A percentile compares a stretch with the other conserved stretches of the same genome.
phyloP scores from a whole-genome alignment of 2,888 invertebrate species.

The Gryllus longicercus region DNA sequence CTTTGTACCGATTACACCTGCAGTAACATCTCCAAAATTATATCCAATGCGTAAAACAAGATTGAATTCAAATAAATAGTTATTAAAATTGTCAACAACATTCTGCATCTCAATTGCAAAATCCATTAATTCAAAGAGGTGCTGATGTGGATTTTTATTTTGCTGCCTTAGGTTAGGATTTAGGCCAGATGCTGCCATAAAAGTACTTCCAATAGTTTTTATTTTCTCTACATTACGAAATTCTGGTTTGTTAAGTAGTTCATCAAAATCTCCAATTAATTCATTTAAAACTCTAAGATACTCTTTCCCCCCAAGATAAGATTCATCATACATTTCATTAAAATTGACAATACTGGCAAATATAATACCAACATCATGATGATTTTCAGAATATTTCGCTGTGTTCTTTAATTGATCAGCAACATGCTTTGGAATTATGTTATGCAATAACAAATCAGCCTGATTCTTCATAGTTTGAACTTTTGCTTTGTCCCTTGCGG shows the following conservation, averaged over 20 bases:
- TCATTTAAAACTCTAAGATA: slow-evolving; percentile 93
- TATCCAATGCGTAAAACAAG: slow-evolving; percentile 82
- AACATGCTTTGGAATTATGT: slow-evolving; percentile 94
- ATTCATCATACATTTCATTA: slow-evolving; percentile 96
- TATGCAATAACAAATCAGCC: slow-evolving; percentile 93
- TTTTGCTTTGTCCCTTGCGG: slow-evolving; percentile 80
- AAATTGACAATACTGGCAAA: slow-evolving; percentile 97
- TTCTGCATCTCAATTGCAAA: slow-evolving; percentile 90
- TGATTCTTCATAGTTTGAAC: slow-evolving; percentile 93
- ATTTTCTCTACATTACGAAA: slow-evolving; percentile 93
- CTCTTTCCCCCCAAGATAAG: slow-evolving; percentile 91
- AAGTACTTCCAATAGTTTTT: slow-evolving; percentile 94
- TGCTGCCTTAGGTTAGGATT: slow-evolving; percentile 73
- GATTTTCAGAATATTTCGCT: slow-evolving; percentile 91
- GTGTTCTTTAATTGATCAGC: slow-evolving; percentile 89
- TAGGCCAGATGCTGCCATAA: slow-evolving; percentile 96
- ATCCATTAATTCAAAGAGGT: slow-evolving; percentile 84
- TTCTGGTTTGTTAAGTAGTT: slow-evolving; percentile 74
- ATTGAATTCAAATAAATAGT: slow-evolving; percentile 86
- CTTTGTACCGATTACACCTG: slow-evolving; percentile 92
- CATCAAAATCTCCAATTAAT: slow-evolving; percentile 93
- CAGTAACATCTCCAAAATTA: slow-evolving; percentile 93
- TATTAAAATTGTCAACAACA: slow-evolving; percentile 82
- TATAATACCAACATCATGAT: slow-evolving; percentile 86
- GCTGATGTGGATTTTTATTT: slow-evolving; percentile 67